phyloP scores from a whole-genome alignment of 2,113 vertebrate species.

The Trochalopteron elliotii region DNA sequence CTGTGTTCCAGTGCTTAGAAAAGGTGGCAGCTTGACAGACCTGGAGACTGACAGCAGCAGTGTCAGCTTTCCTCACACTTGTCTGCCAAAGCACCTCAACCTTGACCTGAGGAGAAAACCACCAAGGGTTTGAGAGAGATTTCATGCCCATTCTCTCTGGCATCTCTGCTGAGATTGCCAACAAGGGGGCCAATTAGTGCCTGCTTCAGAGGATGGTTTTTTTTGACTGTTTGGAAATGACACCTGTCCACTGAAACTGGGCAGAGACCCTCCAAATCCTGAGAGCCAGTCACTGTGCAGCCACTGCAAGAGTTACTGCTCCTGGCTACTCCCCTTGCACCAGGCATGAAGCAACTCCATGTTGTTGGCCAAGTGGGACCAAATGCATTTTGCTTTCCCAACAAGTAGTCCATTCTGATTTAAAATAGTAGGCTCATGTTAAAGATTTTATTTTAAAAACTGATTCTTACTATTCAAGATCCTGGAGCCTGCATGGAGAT shows the following conservation, averaged over 20 bases:
- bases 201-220: not conserved
- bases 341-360: not conserved
- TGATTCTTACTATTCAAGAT: not conserved
- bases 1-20: not conserved
- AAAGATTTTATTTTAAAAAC: not conserved
- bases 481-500: not conserved
- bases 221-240: conserved; percentile 13
- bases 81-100: conserved; percentile 66
- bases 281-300: not conserved
- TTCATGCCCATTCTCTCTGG: conserved; percentile 59
- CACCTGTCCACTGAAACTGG: conserved; percentile 44
- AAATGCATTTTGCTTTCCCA: not conserved
- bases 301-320: not conserved
- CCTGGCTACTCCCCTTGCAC: not conserved
- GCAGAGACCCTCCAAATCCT: not conserved
- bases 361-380: not conserved
- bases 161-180: conserved; percentile 68
- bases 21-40: conserved; percentile 57
- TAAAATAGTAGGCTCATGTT: not conserved
- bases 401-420: not conserved
- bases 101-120: conserved; percentile 64
- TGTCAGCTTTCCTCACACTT: conserved; percentile 51
- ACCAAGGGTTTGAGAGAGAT: conserved; percentile 32
- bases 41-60: conserved; percentile 60
- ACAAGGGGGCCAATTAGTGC: conserved; percentile 61